These are phyloP conservation scores for Cancer borealis DNA, from an alignment of 2,888 invertebrate species.

Conservation along the genomic window DNA sequence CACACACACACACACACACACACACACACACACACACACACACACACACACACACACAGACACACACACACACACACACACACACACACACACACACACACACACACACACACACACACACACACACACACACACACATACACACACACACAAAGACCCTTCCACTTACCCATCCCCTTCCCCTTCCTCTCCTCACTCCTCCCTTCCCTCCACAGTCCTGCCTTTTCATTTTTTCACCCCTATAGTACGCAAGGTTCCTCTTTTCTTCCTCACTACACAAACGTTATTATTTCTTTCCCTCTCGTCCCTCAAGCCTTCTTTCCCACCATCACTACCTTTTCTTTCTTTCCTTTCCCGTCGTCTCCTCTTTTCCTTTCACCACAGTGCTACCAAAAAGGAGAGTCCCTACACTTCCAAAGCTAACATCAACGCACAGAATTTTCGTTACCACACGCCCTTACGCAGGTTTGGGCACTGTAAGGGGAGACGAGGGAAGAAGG, in stretches of 20 bases:
- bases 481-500: not conserved
- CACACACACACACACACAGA: too few species aligned
- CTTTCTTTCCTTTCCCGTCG: not conserved
- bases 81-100: not conserved
- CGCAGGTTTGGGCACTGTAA: not conserved
- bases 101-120: not conserved
- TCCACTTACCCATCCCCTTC: not conserved
- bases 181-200: not conserved
- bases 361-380: not conserved
- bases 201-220: not conserved
- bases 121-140: slow-evolving; percentile 7
- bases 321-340: not conserved
- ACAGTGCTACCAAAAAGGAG: not conserved
- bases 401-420: not conserved
- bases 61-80: not conserved
- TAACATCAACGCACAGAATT: not conserved
- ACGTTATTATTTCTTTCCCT: not conserved
- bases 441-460: not conserved
- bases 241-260: not conserved
- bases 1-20: not conserved
- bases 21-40: too few species aligned
- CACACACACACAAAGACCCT: not conserved
- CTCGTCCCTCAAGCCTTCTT: not conserved
- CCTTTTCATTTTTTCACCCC: not conserved
- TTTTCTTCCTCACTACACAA: not conserved